Evolutionary conservation across 1,140 invertebrate species (phyloP), one percentile per base, ranked within the genome.

Genomic region (Babylonia areolata): DNA sequence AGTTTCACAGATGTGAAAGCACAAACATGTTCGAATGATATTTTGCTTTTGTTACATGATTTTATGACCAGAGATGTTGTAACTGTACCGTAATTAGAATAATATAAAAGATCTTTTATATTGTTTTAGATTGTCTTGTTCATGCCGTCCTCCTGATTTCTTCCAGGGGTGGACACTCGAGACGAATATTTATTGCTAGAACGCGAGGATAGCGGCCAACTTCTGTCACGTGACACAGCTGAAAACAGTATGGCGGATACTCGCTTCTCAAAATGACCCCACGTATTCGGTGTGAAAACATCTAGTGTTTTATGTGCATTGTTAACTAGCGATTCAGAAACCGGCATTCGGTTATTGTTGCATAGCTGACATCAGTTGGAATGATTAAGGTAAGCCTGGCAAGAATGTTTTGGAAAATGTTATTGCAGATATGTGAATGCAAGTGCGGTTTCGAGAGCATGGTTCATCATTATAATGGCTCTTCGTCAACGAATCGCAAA

Each of bases 191-290:
- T 64, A 23, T 6, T 23, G 15, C 17, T 20, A 0, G 58, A 12
- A 64, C 0, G 15, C 58, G 23, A 23, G 28, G 17, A 64, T 5
- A 64, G 58, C 28, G 58, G 58, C 58, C 28, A 64, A 12, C 5
- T 64, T 64, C 20, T 64, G 75, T 77, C 75, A 77, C 75, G 75
- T 77, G 75, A 77, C 31, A 42, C 2, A n/a, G n/a, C 35, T 6
- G 35, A 77, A 77, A 77, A 77, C 75, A 77, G 28, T 37, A 77
- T 77, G 75, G 75, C 75, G 33, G 37, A 64, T 23, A 64, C 58
- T 28, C 58, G 20, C 28, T 23, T 28, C 12, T 20, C 17, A 64
- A 64, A 64, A 64, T 64, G 17, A 28, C 28, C 58, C 17, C 58
- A 64, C 58, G 58, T 28, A 64, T 17, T 12, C 17, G 17, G 46